Base-by-base conservation (phyloP, 1,140 invertebrate genomes). In the Thereuonema tuberculata region DNA sequence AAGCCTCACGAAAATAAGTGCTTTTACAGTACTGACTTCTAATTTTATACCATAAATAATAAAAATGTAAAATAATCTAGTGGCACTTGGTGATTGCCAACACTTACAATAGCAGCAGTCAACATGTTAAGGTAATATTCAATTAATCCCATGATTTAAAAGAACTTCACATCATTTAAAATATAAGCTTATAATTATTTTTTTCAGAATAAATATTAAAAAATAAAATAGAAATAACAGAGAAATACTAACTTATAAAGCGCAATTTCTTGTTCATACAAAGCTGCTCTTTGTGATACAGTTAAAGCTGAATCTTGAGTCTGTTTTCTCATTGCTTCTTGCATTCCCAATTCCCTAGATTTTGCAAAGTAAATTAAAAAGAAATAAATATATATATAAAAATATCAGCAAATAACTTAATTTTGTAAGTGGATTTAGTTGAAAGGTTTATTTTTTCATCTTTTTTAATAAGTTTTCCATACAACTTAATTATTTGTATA, bases 271-370 rank as follows among this genome's bases (percentile, higher is more conserved):
- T 59, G 43, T 26, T 59, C 58, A 25, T 59, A 59, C 46, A 56
- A 12, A 14, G 43, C 43, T 12, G 27, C 27, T 9, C 24, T 58
- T 12, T 59, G 46, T 9, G 23, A 25, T 14, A 49, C 49, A 17
- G 15, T 52, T 20, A 56, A 20, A 20, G 25, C 58, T 9, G 15
- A 53, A 24, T 86, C 86, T 71, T 89, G 84, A 68, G 89, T 88
- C 67, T 88, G 84, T 47, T 87, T 74, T 81, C 84, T 89, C 59
- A 87, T 72, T 17, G 85, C 80, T 75, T 92, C 88, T 70, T 93
- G 87, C 63, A 85, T 77, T 66, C 78, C 83, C 14, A 89, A 72
- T 73, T 89, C 84, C 67, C 85, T 87, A 63, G 1, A 76, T 76
- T n/a, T n/a, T n/a, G 67, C 69, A 69, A 28, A 60, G 37, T 43